Evolutionary conservation across 1,140 invertebrate species (phyloP).

Genomic region (Trypoxylus dichotomus): DNA sequence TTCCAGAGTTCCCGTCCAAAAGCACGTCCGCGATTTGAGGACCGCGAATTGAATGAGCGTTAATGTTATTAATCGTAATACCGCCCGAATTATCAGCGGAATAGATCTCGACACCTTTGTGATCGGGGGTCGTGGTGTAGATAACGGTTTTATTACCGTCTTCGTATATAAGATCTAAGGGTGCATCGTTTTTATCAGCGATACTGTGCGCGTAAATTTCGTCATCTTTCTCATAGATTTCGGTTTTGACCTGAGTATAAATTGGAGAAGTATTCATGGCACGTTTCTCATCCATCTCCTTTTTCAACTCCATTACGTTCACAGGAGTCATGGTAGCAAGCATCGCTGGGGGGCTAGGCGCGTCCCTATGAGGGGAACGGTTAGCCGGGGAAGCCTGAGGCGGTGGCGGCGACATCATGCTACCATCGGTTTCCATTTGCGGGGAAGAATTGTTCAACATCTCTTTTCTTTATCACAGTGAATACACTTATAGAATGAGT

Average conservation of each 20-base stretch:
- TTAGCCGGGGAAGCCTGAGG: slow-evolving; percentile 50
- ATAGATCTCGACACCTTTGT: slow-evolving; percentile 56
- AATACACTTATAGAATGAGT: slow-evolving; percentile 33
- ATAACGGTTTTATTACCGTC: slow-evolving; percentile 80
- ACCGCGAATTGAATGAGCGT: slow-evolving; percentile 55
- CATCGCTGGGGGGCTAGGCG: slow-evolving; percentile 67
- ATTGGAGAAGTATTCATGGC: slow-evolving; percentile 61
- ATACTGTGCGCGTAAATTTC: slow-evolving; percentile 62
- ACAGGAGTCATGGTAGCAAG: slow-evolving; percentile 77
- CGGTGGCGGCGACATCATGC: slow-evolving; percentile 51
- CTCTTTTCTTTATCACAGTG: slow-evolving; percentile 50
- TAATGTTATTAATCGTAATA: slow-evolving; percentile 53
- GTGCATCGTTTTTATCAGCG: slow-evolving; percentile 66
- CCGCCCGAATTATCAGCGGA: slow-evolving; percentile 56
- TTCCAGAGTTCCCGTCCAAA: slow-evolving; percentile 54
- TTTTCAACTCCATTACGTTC: slow-evolving; percentile 67
- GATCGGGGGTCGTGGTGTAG: slow-evolving; percentile 68
- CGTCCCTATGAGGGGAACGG: slow-evolving; percentile 47
- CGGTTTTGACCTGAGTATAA: slow-evolving; percentile 60
- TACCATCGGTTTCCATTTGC: slow-evolving; percentile 43
- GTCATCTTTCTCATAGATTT: slow-evolving; percentile 57
- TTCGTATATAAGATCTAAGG: slow-evolving; percentile 78
- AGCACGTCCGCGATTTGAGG: slow-evolving; percentile 57
- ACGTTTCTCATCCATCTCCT: slow-evolving; percentile 56
- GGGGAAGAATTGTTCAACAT: slow-evolving; percentile 44